Percentiles rank a stretch among this genome's conserved stretches.
phyloP scores from a whole-genome alignment of 2,888 invertebrate species.

The Conus canariensis region DNA sequence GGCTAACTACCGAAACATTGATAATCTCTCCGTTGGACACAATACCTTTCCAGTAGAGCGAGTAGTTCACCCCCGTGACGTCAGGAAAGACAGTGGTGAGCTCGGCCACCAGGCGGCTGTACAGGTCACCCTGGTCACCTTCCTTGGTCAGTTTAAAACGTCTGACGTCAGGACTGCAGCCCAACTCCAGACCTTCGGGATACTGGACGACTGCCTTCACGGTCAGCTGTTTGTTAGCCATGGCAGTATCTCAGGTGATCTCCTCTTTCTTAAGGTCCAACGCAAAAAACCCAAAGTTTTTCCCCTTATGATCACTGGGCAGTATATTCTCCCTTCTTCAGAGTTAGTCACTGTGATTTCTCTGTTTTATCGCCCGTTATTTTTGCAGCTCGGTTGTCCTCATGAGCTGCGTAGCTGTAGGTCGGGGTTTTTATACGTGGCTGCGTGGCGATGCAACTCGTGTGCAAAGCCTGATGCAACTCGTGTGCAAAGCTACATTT shows the following conservation, averaged over 20 bases:
- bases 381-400: neutral
- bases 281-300: neutral
- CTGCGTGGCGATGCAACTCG: slow-evolving; percentile 18
- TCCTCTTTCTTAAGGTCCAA: neutral
- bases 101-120: neutral
- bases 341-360: neutral
- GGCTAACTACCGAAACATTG: too few relatives aligned
- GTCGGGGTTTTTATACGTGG: slow-evolving; percentile 7
- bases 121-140: neutral
- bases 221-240: slow-evolving; percentile 6
- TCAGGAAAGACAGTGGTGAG: slow-evolving; percentile 13
- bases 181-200: slow-evolving; percentile 19
- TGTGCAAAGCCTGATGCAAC: neutral
- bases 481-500: too few relatives aligned
- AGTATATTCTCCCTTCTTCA: neutral
- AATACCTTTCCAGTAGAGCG: slow-evolving; percentile 23
- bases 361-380: neutral
- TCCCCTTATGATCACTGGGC: neutral
- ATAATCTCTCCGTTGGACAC: too few relatives aligned
- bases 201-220: slow-evolving; percentile 19
- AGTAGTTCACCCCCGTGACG: neutral
- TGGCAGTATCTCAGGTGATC: neutral
- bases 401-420: neutral
- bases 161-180: slow-evolving; percentile 6
- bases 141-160: neutral